These are phyloP conservation scores for Syngnathus scovelli DNA, from an alignment of 2,113 vertebrate species.

Conservation along the genomic window DNA sequence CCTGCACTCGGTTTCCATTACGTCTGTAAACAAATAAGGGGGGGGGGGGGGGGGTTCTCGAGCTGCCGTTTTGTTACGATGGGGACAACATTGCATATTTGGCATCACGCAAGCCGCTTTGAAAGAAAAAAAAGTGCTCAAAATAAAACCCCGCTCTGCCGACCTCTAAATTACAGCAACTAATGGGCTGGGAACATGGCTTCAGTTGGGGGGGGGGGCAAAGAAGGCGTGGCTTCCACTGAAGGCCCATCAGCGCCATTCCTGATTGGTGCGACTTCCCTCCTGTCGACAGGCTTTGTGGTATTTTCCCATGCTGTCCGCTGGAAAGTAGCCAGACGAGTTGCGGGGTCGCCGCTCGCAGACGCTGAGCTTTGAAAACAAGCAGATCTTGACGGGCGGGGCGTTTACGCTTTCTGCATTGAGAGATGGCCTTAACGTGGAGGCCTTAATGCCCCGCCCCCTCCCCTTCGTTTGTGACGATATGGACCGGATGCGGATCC, in stretches of 20 bases:
- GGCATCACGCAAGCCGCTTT: constrained; percentile 1
- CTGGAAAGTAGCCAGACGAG: constrained; percentile 74
- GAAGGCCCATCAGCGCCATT: constrained; percentile 29
- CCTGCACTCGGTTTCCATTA: neutral
- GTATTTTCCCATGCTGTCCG: constrained; percentile 92
- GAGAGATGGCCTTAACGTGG: constrained; percentile 57
- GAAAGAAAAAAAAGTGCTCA: neutral
- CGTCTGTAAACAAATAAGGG: no score
- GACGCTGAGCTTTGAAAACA: constrained; percentile 69
- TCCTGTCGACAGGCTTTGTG: constrained; percentile 62
- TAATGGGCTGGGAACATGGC: constrained; percentile 33
- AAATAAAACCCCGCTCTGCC: neutral
- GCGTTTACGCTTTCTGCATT: constrained; percentile 63
- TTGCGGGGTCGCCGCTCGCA: constrained; percentile 68
- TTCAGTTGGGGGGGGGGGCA: constrained; percentile 10
- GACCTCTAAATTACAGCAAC: neutral
- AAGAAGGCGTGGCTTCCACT: constrained; percentile 30
- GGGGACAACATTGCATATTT: constrained; percentile 4
- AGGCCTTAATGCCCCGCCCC: neutral
- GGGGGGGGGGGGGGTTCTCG: neutral
- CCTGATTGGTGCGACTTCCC: constrained; percentile 49
- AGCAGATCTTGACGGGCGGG: constrained; percentile 56
- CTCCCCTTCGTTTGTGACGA: neutral
- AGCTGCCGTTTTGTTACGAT: neutral
- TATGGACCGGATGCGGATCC: neutral